Evolutionary conservation across 2,797 vertebrate genomes (phyloP), one percentile per base, ranked within the genome.

Genomic region (Pangasius krempfi): DNA sequence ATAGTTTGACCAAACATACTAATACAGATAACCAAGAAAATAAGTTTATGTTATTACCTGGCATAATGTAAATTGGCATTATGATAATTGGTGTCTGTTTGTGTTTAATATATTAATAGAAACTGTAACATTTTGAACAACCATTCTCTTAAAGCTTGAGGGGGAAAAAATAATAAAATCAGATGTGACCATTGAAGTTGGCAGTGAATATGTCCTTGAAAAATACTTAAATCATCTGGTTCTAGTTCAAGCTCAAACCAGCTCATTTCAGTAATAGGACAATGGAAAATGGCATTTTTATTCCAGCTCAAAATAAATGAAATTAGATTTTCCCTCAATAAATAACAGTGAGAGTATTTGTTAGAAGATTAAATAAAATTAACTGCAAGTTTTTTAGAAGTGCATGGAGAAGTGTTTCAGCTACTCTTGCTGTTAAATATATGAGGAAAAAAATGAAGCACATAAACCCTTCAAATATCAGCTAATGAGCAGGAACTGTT

Each of bases 201-300:
- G 47, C 83, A 84, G 4, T 22, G 27, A 84, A 54, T n/a, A 47
- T 70, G 16, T 50, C 47, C 8, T 60, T 25, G 5, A 54, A 84
- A 30, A 84, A 54, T 52, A 33, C 10, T 84, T 84, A 22, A 84
- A 54, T 84, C 62, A 22, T 70, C n/a, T 84, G 64, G 18, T 8
- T 84, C n/a, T 30, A 13, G 44, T 52, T 62, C 25, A 62, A 62
- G 54, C 9, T 58, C 44, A 64, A 47, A 83, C 80, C 58, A 64
- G 58, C 37, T 47, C 25, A 30, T 83, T 66, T 83, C 27, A 50
- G 25, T 66, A 84, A 84, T 50, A 37, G 64, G 20, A 37, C 18
- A 5, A 50, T 84, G 60, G 60, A 52, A 83, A 54, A 54, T 13
- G 0, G 0, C 0, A 1, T 84, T 84, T 70, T 37, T 7, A 68